Percentiles rank a stretch among this genome's conserved stretches.
These are phyloP conservation scores for Antrozous pallidus DNA, from an alignment of 2,797 vertebrate genomes.

Conservation along the genomic window DNA sequence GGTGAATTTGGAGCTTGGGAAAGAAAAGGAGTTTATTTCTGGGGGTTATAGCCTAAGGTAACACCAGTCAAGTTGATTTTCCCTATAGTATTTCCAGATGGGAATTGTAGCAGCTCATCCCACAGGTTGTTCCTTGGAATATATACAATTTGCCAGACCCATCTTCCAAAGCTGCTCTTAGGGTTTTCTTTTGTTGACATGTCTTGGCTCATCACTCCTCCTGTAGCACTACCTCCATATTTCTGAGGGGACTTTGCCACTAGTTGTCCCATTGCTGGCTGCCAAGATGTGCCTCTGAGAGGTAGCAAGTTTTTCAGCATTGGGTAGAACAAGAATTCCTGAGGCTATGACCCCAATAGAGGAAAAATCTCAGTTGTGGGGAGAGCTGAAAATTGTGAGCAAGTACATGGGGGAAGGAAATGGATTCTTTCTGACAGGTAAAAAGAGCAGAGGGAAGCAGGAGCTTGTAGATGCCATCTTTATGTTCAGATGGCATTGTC, in stretches of 20 bases:
- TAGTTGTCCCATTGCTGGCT: neutral
- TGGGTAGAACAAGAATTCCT: neutral
- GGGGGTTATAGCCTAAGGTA: neutral
- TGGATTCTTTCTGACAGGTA: neutral
- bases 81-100: slow-evolving; percentile 27
- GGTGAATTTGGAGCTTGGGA: neutral
- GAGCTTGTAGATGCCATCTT: neutral
- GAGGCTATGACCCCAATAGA: neutral
- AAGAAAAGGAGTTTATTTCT: slow-evolving; percentile 46
- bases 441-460: neutral
- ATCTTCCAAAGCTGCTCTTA: neutral
- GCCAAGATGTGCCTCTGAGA: neutral
- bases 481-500: neutral
- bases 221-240: neutral
- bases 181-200: neutral
- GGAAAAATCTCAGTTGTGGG: neutral
- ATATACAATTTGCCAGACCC: neutral
- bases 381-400: neutral
- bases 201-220: neutral
- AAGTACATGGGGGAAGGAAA: neutral
- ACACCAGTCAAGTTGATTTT: slow-evolving; percentile 22
- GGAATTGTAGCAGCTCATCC: slow-evolving; percentile 32
- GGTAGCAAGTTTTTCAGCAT: neutral
- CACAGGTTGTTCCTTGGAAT: neutral
- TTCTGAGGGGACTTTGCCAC: neutral